Percentiles rank a stretch among this genome's conserved stretches.
Evolutionary conservation across 2,888 invertebrate genomes (phyloP).

Genomic region (Dryocosmus kuriphilus): DNA sequence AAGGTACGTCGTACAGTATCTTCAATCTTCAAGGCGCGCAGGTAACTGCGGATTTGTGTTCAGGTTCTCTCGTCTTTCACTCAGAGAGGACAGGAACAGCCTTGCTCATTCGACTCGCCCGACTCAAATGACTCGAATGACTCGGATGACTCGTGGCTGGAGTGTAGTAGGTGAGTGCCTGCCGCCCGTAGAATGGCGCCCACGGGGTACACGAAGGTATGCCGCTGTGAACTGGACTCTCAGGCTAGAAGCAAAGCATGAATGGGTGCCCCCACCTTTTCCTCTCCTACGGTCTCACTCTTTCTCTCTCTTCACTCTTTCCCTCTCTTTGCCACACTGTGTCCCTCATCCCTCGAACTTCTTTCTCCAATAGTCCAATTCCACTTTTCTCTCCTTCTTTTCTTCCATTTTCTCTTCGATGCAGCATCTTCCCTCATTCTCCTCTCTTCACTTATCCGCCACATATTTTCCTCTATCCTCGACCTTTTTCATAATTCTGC

Average conservation of each 20-base stretch:
- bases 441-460: constrained; percentile 41
- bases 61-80: constrained; percentile 12
- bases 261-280: constrained; percentile 73
- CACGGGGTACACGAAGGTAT: constrained; percentile 73
- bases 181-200: constrained; percentile 70
- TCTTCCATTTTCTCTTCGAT: constrained; percentile 37
- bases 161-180: constrained; percentile 65
- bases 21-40: not conserved
- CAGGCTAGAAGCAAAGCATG: constrained; percentile 75
- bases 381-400: constrained; percentile 20
- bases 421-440: constrained; percentile 41
- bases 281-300: constrained; percentile 44
- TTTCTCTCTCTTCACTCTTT: constrained; percentile 52
- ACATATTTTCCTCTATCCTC: constrained; percentile 28
- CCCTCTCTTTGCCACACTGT: constrained; percentile 36
- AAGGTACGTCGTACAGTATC: not conserved
- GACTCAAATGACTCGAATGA: constrained; percentile 58
- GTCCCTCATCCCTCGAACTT: constrained; percentile 54
- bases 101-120: constrained; percentile 45
- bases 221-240: constrained; percentile 74
- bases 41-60: not conserved
- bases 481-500: not conserved
- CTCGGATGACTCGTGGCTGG: constrained; percentile 61
- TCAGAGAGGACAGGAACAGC: not conserved
- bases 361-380: constrained; percentile 44